These are phyloP conservation scores for Petrocephalus sullivani DNA, from an alignment of 2,797 vertebrate genomes.

Conservation along the genomic window DNA sequence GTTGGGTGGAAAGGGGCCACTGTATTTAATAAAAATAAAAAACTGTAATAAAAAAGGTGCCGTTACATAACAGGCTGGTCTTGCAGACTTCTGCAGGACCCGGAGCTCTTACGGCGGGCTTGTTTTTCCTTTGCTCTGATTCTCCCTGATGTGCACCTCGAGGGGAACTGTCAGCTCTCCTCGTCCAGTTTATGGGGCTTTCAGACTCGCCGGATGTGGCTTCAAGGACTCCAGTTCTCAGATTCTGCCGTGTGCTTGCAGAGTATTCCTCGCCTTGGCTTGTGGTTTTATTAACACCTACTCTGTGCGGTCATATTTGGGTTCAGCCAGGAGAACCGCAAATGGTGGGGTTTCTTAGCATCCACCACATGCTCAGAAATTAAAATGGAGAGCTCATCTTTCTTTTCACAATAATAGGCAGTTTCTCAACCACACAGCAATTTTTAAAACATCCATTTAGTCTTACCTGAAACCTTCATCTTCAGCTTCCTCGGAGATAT, in stretches of 20 bases:
- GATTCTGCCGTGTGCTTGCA: background rate
- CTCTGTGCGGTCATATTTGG: slow-evolving; percentile 7
- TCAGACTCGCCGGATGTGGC: background rate
- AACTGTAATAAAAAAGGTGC: background rate
- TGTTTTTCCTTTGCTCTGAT: background rate
- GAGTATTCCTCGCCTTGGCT: background rate
- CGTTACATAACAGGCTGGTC: background rate
- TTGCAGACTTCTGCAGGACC: background rate
- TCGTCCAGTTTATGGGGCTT: slow-evolving; percentile 29
- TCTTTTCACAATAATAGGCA: slow-evolving; percentile 12
- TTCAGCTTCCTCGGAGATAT: background rate
- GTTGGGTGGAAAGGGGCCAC: background rate
- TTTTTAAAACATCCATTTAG: background rate
- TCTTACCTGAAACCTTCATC: background rate
- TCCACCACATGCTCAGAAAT: background rate
- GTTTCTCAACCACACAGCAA: background rate
- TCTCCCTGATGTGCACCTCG: background rate
- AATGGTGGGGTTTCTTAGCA: background rate
- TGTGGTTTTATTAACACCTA: background rate
- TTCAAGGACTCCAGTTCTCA: background rate
- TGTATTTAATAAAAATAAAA: background rate
- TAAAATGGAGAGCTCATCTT: background rate
- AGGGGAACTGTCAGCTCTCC: slow-evolving; percentile 18
- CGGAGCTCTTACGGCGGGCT: background rate
- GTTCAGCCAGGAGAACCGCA: slow-evolving; percentile 4